Evolutionary conservation across 2,113 vertebrate genomes (phyloP), one percentile per base, ranked within the genome.

Genomic region (Aspiorhynchus laticeps): DNA sequence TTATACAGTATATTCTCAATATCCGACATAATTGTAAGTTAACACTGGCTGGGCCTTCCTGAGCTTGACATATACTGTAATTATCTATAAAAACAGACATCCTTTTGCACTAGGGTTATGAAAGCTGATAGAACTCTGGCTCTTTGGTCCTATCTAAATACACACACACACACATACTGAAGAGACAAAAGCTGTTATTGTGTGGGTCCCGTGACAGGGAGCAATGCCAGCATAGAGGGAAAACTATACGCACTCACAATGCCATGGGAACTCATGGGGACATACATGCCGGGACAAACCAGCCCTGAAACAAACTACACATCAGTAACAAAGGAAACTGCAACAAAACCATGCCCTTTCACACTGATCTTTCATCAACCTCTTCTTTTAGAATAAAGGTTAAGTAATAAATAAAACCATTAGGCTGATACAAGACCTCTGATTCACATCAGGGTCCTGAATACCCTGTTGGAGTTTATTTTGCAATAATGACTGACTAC

Each of bases 111-210:
- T 75, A 41, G 11, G 4, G 28, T 41, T 74, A 59, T 56, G 24
- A 84, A 41, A 36, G 46, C 69, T 74, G 82, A 84, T 21, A 84
- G 67, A 56, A 11, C 11, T 33, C 65, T 73, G 43, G 19, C 46
- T 73, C 80, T 83, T 69, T 71, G 63, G 80, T 69, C 12, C 83
- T 84, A 59, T 59, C 69, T n/a, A 74, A 86, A 73, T 28, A 83
- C 24, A 81, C 78, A 81, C 85, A 75, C 48, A 81, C 85, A 76
- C 48, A 14, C 67, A 75, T 5, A 76, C 53, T 65, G 38, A 46
- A 85, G 56, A 33, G 73, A 85, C 84, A 85, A 73, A 78, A 73
- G 78, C 59, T 84, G 83, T 41, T 48, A 84, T 84, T 84, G 83
- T 84, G 48, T 41, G 69, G 74, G 69, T 84, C 69, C 83, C 24